Conservation (phyloP, 2,888 invertebrate species). For the Eupithecia exiguata region DNA sequence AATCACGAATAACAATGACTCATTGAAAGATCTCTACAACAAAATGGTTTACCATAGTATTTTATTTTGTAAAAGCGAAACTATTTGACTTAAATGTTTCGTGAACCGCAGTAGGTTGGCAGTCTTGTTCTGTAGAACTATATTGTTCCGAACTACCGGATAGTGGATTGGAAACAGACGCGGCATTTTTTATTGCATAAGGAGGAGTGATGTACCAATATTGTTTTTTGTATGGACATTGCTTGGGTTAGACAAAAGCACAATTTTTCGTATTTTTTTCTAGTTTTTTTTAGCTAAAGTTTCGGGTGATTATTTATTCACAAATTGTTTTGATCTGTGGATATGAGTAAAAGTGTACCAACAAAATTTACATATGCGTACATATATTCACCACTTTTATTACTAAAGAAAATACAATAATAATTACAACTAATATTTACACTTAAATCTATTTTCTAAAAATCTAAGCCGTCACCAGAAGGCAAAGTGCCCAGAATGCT, state of each 20-base stretch:
- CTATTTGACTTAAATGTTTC: not conserved
- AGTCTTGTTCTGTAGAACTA: not conserved
- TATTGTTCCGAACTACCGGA: constrained; percentile 15
- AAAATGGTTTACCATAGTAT: not conserved
- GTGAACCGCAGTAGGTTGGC: not conserved
- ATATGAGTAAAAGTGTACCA: no score
- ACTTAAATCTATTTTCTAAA: no score
- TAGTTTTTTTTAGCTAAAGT: no score
- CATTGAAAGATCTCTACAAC: not conserved
- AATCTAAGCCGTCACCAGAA: no score
- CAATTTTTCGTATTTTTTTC: not conserved
- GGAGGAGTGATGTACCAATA: constrained; percentile 63
- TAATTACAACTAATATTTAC: no score
- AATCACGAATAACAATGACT: not conserved
- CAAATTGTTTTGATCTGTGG: no score
- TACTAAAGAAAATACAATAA: no score
- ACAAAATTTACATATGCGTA: no score
- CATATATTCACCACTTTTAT: no score
- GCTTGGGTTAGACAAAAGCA: not conserved
- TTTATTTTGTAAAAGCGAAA: no score
- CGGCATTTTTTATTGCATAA: constrained; percentile 62
- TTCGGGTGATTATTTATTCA: not conserved
- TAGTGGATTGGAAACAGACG: constrained; percentile 19
- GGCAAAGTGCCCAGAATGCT: no score
- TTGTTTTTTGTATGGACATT: constrained; percentile 44